Evolutionary conservation across 2,113 vertebrate species (phyloP), one percentile per base, ranked within the genome.

Genomic region (Eolophus roseicapilla): DNA sequence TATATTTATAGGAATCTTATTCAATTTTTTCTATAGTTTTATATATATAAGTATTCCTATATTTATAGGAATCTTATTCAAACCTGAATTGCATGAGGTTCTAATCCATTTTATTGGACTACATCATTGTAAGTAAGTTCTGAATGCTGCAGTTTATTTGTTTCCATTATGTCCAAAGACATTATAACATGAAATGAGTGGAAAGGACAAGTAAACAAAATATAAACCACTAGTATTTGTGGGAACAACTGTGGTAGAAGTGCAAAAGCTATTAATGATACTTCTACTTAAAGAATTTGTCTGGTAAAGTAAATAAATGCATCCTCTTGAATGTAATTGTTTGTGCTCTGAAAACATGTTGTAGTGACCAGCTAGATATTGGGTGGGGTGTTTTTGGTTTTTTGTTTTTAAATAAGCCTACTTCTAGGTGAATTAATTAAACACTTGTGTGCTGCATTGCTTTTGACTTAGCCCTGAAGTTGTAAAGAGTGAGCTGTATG

Each of bases 401-500:
- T 53, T 18, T 27, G 14, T 29, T 82, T 52, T 49, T 35, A 35
- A 69, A 65, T 16, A 62, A 67, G 3, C 35, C 23, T 64, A 2
- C 10, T 70, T 37, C 43, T 79, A 35, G 10, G 14, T 76, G 70
- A 85, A 76, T 69, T 84, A 75, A 29, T 70, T 60, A 68, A 60
- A 27, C 12, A 13, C 4, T n/a, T 76, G 23, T 31, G 44, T 46
- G 13, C 80, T 90, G 60, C 10, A 15, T 65, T 91, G 84, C 39
- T 89, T 95, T 91, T 62, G 47, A 47, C 68, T 88, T 73, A 99
- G 99, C 93, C 99, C 98, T 47, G 99, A 99, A 98, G 98, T 98
- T 64, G 98, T 99, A 91, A 99, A 99, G 96, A 98, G 97, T 14
- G 98, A 99, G 94, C 98, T 97, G 0, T 99, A 98, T 5, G 99